These are phyloP conservation scores for Lagorchestes hirsutus DNA, from an alignment of 2,797 vertebrate genomes.

Conservation along the genomic window DNA sequence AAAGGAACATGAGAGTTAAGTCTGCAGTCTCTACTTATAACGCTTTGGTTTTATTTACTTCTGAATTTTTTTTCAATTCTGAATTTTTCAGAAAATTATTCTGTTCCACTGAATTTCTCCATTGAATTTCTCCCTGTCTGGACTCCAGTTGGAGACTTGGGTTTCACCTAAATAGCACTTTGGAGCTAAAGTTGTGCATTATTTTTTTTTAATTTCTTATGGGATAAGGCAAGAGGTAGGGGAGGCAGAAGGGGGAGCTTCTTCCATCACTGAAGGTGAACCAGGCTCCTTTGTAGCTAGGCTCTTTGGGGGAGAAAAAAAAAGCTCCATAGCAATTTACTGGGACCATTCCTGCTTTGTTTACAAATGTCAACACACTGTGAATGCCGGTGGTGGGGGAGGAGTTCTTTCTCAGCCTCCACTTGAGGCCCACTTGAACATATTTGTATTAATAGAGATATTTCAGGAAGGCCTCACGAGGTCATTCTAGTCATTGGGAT, in stretches of 20 bases:
- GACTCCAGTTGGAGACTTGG: slow-evolving; percentile 5
- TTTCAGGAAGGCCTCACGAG: slow-evolving; percentile 58
- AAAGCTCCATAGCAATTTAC: slow-evolving; percentile 25
- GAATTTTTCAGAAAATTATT: slow-evolving; percentile 69
- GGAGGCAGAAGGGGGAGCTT: not conserved
- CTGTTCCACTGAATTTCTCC: slow-evolving; percentile 64
- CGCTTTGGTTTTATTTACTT: slow-evolving; percentile 69
- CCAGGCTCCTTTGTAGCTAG: slow-evolving; percentile 9
- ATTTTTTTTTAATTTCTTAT: not conserved
- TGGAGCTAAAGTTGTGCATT: slow-evolving; percentile 16
- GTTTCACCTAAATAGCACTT: slow-evolving; percentile 51
- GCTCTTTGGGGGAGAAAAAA: slow-evolving; percentile 63
- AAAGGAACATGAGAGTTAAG: not conserved
- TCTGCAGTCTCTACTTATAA: slow-evolving; percentile 53
- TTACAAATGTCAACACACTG: slow-evolving; percentile 75
- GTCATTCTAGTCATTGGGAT: slow-evolving; percentile 47
- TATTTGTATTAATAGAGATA: slow-evolving; percentile 53
- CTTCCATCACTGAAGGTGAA: not conserved
- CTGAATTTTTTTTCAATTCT: too few species aligned
- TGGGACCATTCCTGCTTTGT: slow-evolving; percentile 64
- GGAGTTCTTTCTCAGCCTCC: slow-evolving; percentile 52
- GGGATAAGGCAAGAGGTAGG: not conserved
- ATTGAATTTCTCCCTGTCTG: slow-evolving; percentile 56
- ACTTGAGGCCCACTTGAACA: slow-evolving; percentile 63
- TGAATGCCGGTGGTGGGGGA: slow-evolving; percentile 67